Conservation (phyloP, 2,113 vertebrate species). For the Channa argus region DNA sequence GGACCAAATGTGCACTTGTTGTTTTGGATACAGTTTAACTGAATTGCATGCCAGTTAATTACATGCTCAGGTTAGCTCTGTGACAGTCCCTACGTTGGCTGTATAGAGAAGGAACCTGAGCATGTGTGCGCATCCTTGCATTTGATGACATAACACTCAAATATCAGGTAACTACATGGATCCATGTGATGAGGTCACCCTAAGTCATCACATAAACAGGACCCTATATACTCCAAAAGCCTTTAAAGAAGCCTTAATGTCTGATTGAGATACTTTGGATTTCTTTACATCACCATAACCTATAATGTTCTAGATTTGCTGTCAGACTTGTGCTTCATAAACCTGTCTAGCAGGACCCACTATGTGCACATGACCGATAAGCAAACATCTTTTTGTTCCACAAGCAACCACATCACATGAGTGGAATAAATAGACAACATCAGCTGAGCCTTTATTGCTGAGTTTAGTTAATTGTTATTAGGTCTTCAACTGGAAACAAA, state of each 20-base stretch:
- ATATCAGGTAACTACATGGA: no score
- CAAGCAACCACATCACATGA: neutral
- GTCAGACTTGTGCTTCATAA: slow-evolving; percentile 11
- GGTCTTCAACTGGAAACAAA: neutral
- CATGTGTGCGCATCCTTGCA: no score
- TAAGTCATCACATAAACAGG: no score
- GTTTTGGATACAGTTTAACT: slow-evolving; percentile 15
- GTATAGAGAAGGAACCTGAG: neutral
- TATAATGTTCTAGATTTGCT: neutral
- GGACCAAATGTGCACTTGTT: neutral
- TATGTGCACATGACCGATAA: slow-evolving; percentile 14
- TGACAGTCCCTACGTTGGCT: neutral
- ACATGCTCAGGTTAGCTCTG: neutral
- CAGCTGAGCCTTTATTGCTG: neutral
- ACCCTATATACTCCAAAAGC: no score
- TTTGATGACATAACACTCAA: no score
- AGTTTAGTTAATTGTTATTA: neutral
- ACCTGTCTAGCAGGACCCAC: slow-evolving; percentile 38
- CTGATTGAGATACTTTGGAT: slow-evolving; percentile 8
- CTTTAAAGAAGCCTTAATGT: neutral
- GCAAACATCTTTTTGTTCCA: neutral
- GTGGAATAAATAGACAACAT: neutral
- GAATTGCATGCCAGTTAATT: slow-evolving; percentile 2
- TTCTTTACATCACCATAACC: no score
- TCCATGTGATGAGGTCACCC: no score